Conservation (phyloP, 2,797 vertebrate species). For the Hemitrygon akajei region DNA sequence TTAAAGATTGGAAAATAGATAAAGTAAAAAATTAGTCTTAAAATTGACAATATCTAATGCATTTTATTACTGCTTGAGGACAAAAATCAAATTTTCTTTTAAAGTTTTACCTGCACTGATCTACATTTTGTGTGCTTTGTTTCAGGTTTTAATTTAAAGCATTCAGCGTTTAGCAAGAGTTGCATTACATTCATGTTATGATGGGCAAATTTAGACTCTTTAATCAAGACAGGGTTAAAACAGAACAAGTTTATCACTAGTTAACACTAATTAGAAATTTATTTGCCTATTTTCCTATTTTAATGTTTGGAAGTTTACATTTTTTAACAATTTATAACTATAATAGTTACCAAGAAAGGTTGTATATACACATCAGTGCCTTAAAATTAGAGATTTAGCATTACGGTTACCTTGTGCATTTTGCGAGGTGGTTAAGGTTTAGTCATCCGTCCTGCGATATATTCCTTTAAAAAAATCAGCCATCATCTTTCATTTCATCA, state of each 20-base stretch:
- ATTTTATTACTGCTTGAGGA: constrained; percentile 30
- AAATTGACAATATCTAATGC: constrained; percentile 30
- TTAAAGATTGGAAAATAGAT: constrained; percentile 36
- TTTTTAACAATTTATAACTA: constrained; percentile 37
- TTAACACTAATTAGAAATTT: constrained; percentile 38
- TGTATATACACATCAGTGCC: constrained; percentile 37
- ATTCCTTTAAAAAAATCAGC: constrained; percentile 38
- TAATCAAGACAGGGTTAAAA: constrained; percentile 38
- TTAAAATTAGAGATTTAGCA: constrained; percentile 37
- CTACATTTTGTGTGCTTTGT: constrained; percentile 24
- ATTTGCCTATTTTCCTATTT: constrained; percentile 37
- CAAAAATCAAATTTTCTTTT: background rate
- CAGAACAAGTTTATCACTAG: constrained; percentile 37
- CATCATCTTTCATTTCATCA: constrained; percentile 38
- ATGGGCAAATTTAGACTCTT: constrained; percentile 38
- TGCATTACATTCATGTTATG: constrained; percentile 38
- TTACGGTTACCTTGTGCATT: constrained; percentile 36
- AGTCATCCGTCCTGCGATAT: constrained; percentile 37
- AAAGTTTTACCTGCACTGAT: constrained; percentile 29
- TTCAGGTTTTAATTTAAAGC: constrained; percentile 36
- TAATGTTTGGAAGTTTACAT: constrained; percentile 38
- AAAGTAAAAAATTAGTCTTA: constrained; percentile 35
- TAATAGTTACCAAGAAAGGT: constrained; percentile 34
- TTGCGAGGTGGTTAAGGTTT: constrained; percentile 38
- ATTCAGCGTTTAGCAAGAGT: constrained; percentile 38